Percentiles rank a stretch among this genome's conserved stretches.
Conservation (phyloP, 1,140 invertebrate genomes). For the Reticulitermes speratus region DNA sequence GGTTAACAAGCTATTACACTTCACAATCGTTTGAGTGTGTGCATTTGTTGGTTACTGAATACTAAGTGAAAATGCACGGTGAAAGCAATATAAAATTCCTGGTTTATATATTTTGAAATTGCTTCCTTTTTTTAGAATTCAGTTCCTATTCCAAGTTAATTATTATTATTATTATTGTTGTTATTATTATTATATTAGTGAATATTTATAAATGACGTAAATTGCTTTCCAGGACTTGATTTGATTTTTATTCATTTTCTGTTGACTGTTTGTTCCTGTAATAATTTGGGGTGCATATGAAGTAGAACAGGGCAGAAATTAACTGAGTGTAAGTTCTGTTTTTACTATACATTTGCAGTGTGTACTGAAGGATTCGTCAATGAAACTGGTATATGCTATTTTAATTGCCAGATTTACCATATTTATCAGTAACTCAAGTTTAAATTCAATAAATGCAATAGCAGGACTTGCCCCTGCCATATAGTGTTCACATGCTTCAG, state of each 20-base stretch:
- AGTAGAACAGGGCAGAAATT: not conserved
- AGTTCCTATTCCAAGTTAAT: constrained; percentile 13
- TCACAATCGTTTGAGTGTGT: no score
- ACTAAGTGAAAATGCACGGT: no score
- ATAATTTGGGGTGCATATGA: not conserved
- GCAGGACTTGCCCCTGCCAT: not conserved
- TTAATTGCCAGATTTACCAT: not conserved
- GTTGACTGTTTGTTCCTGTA: not conserved
- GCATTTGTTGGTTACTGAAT: no score
- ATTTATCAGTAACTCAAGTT: not conserved
- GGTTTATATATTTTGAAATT: not conserved
- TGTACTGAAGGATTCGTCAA: not conserved
- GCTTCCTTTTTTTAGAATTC: not conserved
- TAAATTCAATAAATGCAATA: no score
- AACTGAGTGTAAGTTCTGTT: not conserved
- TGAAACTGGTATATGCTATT: not conserved
- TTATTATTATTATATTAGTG: not conserved
- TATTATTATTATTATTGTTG: not conserved
- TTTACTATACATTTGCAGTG: not conserved
- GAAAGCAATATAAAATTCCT: no score
- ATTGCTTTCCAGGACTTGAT: not conserved
- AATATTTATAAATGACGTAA: not conserved
- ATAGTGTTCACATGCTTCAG: not conserved
- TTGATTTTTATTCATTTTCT: not conserved
- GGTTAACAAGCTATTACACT: no score